Base-by-base conservation (phyloP, 2,888 invertebrate genomes). In the Microctonus aethiopoides region DNA sequence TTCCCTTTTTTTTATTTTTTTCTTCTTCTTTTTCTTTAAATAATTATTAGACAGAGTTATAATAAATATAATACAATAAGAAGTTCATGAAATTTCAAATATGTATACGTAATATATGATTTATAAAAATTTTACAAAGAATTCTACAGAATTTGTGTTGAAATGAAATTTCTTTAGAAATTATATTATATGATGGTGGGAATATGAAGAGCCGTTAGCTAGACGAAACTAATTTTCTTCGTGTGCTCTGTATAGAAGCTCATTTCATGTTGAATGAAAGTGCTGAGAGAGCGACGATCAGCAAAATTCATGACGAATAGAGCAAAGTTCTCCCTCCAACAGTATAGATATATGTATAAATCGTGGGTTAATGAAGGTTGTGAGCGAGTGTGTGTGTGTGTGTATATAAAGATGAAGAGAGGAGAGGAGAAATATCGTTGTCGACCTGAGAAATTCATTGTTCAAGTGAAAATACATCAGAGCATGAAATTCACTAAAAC, bases 241-340 rank as follows among this genome's bases (percentile, higher is more conserved):
- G 22, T 57, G 36, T 39, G 22, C 41, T 26, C 32, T 65, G 41
- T 46, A 66, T 56, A 66, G 71, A 71, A 65, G 77, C 77, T 82
- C 78, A 80, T 80, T 80, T 75, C 75, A 71, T 68, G 72, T 73
- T 77, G 79, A 80, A 79, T 78, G 77, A 76, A 79, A 79, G 74
- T 73, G 70, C 72, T 75, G 77, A 77, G 41, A 46, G 76, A 78
- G 76, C 73, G 75, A 73, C 76, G 80, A 79, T 83, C 81, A 81
- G 81, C 81, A 79, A 78, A 80, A 78, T 80, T 77, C 73, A 75
- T 78, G 77, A 80, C 77, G 77, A 78, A 81, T 74, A 66, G 70
- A 64, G 66, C 63, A 72, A 74, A 69, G 67, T 76, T 73, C 68
- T 51, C 63, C 64, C 29, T 7, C 1, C 46, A 16, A 66, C 29